A percentile compares a stretch with the other conserved stretches of the same genome.
These are phyloP conservation scores for Salvelinus namaycush DNA, from an alignment of 2,113 vertebrate genomes.

Conservation along the genomic window DNA sequence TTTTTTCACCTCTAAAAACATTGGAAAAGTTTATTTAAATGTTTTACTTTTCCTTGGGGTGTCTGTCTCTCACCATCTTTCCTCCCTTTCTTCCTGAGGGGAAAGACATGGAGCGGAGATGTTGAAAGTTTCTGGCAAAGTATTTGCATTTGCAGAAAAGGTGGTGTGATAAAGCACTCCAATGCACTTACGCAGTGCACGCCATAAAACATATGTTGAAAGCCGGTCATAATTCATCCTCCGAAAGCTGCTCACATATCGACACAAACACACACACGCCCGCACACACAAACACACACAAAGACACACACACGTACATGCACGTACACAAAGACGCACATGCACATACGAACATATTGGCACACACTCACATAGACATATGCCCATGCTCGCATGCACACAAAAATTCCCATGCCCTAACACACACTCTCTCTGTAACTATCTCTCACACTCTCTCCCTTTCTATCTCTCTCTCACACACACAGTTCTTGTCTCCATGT, in stretches of 20 bases:
- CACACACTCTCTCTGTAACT: no score
- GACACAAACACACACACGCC: slow-evolving; percentile 23
- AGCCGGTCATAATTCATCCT: slow-evolving; percentile 54
- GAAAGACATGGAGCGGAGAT: slow-evolving; percentile 45
- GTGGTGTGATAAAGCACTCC: slow-evolving; percentile 59
- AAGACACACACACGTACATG: not conserved
- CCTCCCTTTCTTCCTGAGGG: slow-evolving; percentile 23
- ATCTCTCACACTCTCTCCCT: not conserved
- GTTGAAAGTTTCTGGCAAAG: slow-evolving; percentile 37
- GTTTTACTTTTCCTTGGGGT: not conserved
- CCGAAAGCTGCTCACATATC: slow-evolving; percentile 34
- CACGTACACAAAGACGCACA: no score
- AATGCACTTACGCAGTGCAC: slow-evolving; percentile 46
- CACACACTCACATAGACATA: no score
- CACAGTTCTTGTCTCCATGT: slow-evolving; percentile 28
- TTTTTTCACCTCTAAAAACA: not conserved
- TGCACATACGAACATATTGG: no score
- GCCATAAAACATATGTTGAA: slow-evolving; percentile 62
- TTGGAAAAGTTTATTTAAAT: no score
- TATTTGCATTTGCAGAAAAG: slow-evolving; percentile 62
- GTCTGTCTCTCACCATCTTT: slow-evolving; percentile 6
- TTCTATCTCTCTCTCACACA: not conserved
- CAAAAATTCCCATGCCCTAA: no score
- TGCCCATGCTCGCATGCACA: no score
- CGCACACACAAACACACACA: not conserved